phyloP scores from a whole-genome alignment of 2,888 invertebrate species.

The Lepidochitona cinerea region DNA sequence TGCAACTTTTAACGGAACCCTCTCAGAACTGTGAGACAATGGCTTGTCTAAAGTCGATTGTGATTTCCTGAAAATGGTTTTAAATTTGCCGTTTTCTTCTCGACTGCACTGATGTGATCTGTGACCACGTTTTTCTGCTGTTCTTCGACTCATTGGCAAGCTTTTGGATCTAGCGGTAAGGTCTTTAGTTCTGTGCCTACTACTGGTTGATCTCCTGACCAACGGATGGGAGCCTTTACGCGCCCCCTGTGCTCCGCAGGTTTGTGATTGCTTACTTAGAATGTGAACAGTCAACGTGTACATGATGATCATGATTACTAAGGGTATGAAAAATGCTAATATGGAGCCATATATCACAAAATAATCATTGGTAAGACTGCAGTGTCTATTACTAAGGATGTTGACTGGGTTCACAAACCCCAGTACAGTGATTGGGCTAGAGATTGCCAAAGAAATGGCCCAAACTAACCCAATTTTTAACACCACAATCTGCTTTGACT shows the following conservation, averaged over 20 bases:
- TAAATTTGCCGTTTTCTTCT: slow-evolving; percentile 10
- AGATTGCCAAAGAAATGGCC: slow-evolving; percentile 81
- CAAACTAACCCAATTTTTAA: slow-evolving; percentile 94
- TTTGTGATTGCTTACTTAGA: slow-evolving; percentile 80
- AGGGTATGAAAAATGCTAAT: slow-evolving; percentile 95
- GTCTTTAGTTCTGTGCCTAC: background rate
- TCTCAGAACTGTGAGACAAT: slow-evolving; percentile 5
- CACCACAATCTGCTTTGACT: slow-evolving; percentile 65
- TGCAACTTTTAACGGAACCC: background rate
- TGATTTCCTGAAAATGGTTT: background rate
- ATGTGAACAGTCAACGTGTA: slow-evolving; percentile 92
- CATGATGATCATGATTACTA: slow-evolving; percentile 95
- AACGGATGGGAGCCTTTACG: slow-evolving; percentile 11
- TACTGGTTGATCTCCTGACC: background rate
- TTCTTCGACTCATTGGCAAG: slow-evolving; percentile 23
- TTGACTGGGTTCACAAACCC: slow-evolving; percentile 76
- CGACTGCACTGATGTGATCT: slow-evolving; percentile 21
- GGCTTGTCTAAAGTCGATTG: background rate
- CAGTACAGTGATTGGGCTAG: slow-evolving; percentile 72
- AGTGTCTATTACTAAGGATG: slow-evolving; percentile 75
- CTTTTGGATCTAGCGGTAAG: slow-evolving; percentile 29
- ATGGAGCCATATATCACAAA: slow-evolving; percentile 90
- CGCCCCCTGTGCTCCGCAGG: slow-evolving; percentile 30
- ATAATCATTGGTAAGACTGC: slow-evolving; percentile 70
- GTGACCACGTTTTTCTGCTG: slow-evolving; percentile 13